Base-by-base conservation (phyloP, 2,797 vertebrate species). In the Tragelaphus eurycerus region DNA sequence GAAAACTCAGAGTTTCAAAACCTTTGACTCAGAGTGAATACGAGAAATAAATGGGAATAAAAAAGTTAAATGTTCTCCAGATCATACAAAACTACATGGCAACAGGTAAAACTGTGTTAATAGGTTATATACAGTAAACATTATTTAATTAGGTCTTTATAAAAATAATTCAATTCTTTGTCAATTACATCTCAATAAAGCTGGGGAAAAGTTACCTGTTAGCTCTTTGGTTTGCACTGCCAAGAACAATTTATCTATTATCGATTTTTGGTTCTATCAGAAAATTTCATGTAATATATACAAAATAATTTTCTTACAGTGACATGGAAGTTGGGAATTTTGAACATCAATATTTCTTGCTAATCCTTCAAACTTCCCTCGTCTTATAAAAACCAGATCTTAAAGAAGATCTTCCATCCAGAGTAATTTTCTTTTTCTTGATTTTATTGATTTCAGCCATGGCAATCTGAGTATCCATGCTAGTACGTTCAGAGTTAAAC, bases 221-320 rank as follows among this genome's bases (percentile, higher is more conserved):
- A 84, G 19, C 14, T 82, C 38, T 71, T 89, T 71, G 79, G 23
- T 79, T 93, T 92, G 19, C 25, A 67, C 67, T 86, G 27, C 13
- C 17, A 92, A 82, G 13, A 16, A 90, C 89, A 90, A 59, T 93
- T 83, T 76, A 86, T 67, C 23, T 27, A 71, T 83, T 93, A 85
- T 84, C 14, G 82, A 25, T 38, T 88, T 6, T 23, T 71, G n/a
- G 89, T 96, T 93, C 86, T 94, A 94, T 93, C 54, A 95, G 74
- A 92, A 88, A 71, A 71, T 90, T 34, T 67, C 21, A 82, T 60
- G 43, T 79, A 59, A 34, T 82, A 10, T 50, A 81, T 84, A 21
- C 13, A 27, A 74, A 88, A 21, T 90, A 91, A 81, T 88, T 96
- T 95, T 97, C 94, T 13, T 67, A 54, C 83, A 46, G n/a, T 93